Conservation (phyloP, 2,113 vertebrate species). For the Motacilla alba region DNA sequence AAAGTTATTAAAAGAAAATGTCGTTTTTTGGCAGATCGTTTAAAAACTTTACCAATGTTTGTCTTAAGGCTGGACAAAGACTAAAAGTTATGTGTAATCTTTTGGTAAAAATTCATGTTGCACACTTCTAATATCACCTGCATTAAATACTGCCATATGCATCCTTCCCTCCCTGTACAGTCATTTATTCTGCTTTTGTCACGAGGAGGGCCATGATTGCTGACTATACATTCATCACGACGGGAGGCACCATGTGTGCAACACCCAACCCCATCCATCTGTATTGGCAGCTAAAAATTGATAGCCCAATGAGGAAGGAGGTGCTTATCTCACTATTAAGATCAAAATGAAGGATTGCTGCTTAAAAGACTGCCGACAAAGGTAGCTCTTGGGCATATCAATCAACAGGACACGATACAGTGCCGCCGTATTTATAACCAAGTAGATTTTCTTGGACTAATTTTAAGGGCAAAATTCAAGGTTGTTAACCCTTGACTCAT, state of each 20-base stretch:
- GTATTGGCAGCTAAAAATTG: constrained; percentile 87
- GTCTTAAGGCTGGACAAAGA: neutral
- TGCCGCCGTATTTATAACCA: constrained; percentile 72
- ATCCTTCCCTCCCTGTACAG: neutral
- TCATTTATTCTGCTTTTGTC: constrained; percentile 69
- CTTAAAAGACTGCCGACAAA: constrained; percentile 81
- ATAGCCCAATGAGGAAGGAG: constrained; percentile 61
- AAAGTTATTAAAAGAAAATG: neutral
- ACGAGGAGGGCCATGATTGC: constrained; percentile 81
- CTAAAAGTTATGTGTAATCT: neutral
- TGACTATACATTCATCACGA: constrained; percentile 82
- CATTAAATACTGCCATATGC: neutral
- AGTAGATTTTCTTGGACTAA: constrained; percentile 69
- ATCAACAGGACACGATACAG: constrained; percentile 68
- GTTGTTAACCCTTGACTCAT: constrained; percentile 69
- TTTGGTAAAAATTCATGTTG: neutral
- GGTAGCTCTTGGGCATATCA: constrained; percentile 77
- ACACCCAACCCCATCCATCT: constrained; percentile 84
- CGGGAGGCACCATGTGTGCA: constrained; percentile 61
- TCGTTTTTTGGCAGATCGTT: neutral
- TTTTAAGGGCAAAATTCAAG: constrained; percentile 72
- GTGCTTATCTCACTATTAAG: constrained; percentile 69
- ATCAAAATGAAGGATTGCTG: constrained; percentile 79
- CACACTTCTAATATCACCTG: neutral
- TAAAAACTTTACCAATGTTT: neutral